phyloP scores from a whole-genome alignment of 2,797 vertebrate genomes.

The Neoniphon sammara region DNA sequence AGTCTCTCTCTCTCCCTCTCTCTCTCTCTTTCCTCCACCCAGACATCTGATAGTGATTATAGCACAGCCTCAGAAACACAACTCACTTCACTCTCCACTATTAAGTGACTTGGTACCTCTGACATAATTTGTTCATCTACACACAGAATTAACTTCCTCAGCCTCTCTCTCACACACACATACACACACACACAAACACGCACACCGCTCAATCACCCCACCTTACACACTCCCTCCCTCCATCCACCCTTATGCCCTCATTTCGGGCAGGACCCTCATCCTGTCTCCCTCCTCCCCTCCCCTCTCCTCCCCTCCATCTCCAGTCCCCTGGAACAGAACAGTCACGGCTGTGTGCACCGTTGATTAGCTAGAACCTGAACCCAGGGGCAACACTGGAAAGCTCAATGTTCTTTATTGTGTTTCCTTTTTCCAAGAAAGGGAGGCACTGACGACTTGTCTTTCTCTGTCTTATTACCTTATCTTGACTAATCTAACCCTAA shows the following conservation, averaged over 20 bases:
- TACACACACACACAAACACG: neutral
- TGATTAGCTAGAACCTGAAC: slow-evolving; percentile 82
- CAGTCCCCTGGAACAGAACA: slow-evolving; percentile 81
- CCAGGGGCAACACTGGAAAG: slow-evolving; percentile 69
- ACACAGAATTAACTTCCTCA: slow-evolving; percentile 41
- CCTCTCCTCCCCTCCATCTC: slow-evolving; percentile 49
- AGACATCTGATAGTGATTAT: slow-evolving; percentile 80
- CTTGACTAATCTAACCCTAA: slow-evolving; percentile 58
- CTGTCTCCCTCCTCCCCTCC: slow-evolving; percentile 35
- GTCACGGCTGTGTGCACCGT: slow-evolving; percentile 82
- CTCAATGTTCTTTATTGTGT: slow-evolving; percentile 68
- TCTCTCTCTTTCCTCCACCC: slow-evolving; percentile 43
- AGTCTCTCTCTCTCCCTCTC: slow-evolving; percentile 19
- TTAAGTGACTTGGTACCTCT: slow-evolving; percentile 66
- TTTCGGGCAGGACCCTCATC: slow-evolving; percentile 66
- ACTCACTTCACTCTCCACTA: slow-evolving; percentile 68
- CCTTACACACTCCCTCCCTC: slow-evolving; percentile 29
- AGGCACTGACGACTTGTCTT: slow-evolving; percentile 61
- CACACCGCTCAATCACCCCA: slow-evolving; percentile 39
- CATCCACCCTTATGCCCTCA: slow-evolving; percentile 41
- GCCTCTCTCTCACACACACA: slow-evolving; percentile 10
- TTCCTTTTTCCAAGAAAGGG: slow-evolving; percentile 58
- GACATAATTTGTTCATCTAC: slow-evolving; percentile 71
- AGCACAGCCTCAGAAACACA: slow-evolving; percentile 62
- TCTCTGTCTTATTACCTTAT: slow-evolving; percentile 64